Evolutionary conservation across 2,113 vertebrate species (phyloP), one percentile per base, ranked within the genome.

Genomic region (Dicentrarchus labrax): DNA sequence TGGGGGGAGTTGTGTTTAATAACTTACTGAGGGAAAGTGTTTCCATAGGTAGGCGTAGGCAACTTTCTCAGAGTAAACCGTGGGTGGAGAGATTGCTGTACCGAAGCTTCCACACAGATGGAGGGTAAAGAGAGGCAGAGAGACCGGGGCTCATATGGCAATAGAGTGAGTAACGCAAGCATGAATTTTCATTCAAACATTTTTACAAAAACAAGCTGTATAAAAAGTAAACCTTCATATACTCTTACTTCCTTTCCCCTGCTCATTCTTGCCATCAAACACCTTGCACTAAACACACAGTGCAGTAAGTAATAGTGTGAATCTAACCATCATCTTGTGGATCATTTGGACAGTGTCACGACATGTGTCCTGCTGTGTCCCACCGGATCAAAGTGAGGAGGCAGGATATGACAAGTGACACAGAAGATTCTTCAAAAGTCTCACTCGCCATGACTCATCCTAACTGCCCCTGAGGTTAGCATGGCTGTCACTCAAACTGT

Each of bases 401-500:
- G 77, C 57, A 69, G 51, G 72, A 82, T 76, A 68, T 88, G 82
- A 89, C 82, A 90, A 88, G 84, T 85, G 89, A 87, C 83, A 66
- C 64, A 15, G 78, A 76, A 72, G 76, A 36, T 17, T 82, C 86
- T 75, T 80, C 72, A 77, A 19, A 80, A 81, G 84, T 80, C 83
- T 67, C 51, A 60, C 87, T 90, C 84, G 59, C 83, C 68, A 75
- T 92, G 91, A 91, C 83, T 91, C 88, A 89, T 77, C 51, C 69
- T 68, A 60, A 80, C 80, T 22, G 64, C 68, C 88, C 87, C 85
- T 61, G 82, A 89, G 89, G 83, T 75, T 73, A 57, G 85, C 76
- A 72, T 30, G 56, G 69, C 84, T 92, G 92, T 88, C 93, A 93
- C 87, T 93, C 91, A 93, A 71, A 88, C 71, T 67, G 82, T 68